These are phyloP conservation scores for Micromesistius poutassou DNA, from an alignment of 2,797 vertebrate genomes.

Conservation along the genomic window DNA sequence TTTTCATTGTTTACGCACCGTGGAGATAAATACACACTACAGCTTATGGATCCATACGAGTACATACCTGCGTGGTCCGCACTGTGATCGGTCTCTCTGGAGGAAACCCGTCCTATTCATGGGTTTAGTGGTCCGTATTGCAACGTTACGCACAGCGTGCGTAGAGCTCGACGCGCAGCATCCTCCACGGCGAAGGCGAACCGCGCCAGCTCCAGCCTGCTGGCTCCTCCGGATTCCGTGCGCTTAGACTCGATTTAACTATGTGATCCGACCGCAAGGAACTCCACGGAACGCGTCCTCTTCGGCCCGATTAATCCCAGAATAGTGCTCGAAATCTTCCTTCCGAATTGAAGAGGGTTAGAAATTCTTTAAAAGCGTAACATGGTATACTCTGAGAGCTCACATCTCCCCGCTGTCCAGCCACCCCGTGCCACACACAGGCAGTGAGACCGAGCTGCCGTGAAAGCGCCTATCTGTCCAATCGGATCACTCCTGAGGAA, in stretches of 20 bases:
- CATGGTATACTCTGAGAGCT: conserved; percentile 67
- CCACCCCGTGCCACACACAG: conserved; percentile 80
- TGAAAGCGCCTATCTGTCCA: conserved; percentile 81
- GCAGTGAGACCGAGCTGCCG: conserved; percentile 79
- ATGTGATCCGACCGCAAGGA: conserved; percentile 59
- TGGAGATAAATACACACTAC: conserved; percentile 31
- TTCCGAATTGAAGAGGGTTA: conserved; percentile 59
- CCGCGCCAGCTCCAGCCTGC: conserved; percentile 30
- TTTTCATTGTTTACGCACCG: neutral
- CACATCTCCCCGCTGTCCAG: conserved; percentile 70
- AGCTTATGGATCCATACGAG: conserved; percentile 48
- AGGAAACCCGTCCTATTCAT: conserved; percentile 39
- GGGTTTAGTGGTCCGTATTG: conserved; percentile 59
- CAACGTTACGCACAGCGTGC: conserved; percentile 38
- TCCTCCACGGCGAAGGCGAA: conserved; percentile 63
- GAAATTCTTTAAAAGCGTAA: conserved; percentile 69
- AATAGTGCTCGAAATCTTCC: conserved; percentile 53
- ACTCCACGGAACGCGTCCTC: no score
- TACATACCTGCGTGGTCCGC: conserved; percentile 50
- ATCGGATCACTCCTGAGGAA: conserved; percentile 71
- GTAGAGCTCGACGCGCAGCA: conserved; percentile 49
- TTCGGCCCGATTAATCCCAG: conserved; percentile 54
- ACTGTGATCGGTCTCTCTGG: conserved; percentile 41
- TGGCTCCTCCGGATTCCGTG: conserved; percentile 49
- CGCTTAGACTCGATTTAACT: conserved; percentile 59